Evolutionary conservation across 2,888 invertebrate genomes (phyloP).

Genomic region (Leptinotarsa juncta): DNA sequence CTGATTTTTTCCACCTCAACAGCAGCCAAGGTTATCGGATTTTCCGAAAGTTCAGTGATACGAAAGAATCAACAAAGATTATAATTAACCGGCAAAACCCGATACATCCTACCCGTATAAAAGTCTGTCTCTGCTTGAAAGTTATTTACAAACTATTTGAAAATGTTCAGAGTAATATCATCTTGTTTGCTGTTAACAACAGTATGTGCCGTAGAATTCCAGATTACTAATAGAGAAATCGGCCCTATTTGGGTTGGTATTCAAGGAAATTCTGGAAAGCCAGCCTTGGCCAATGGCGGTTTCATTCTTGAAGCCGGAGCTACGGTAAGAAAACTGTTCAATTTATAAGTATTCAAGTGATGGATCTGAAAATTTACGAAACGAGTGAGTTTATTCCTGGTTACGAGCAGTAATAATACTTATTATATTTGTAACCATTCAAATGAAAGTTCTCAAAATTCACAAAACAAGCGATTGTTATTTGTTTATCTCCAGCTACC

Average conservation of each 20-base stretch:
- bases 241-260: constrained; percentile 57
- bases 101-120: background rate
- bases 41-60: background rate
- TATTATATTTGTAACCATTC: too few relatives aligned
- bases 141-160: background rate
- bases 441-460: too few relatives aligned
- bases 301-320: constrained; percentile 51
- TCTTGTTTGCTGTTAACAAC: constrained; percentile 20
- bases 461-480: too few relatives aligned
- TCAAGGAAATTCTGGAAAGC: constrained; percentile 54
- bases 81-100: constrained; percentile 11
- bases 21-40: constrained; percentile 8
- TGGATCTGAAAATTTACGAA: too few relatives aligned
- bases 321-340: constrained; percentile 46
- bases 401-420: too few relatives aligned
- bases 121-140: background rate
- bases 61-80: background rate
- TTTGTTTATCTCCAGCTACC: too few relatives aligned
- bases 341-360: background rate
- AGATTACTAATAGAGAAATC: constrained; percentile 52
- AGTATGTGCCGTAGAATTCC: constrained; percentile 47
- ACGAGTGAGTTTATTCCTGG: too few relatives aligned
- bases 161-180: constrained; percentile 34
- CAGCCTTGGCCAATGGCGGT: constrained; percentile 54
- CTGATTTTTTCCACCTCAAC: background rate